Conservation (phyloP, 2,113 vertebrate species). For the Tyrannus savana region DNA sequence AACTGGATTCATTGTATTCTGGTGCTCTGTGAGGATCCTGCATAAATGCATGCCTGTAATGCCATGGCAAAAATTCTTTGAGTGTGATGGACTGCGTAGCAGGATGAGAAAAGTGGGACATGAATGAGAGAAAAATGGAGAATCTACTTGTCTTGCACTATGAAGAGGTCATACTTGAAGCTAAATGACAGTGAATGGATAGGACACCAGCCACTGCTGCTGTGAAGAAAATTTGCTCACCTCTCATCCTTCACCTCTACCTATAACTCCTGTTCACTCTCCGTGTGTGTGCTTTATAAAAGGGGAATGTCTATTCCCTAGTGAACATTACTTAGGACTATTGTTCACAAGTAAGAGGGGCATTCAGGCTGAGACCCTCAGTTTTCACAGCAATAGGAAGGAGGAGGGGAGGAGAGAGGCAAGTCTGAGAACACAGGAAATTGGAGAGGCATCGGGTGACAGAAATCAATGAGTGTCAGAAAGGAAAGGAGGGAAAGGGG, state of each 20-base stretch:
- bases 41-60: neutral
- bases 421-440: neutral
- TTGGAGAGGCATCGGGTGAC: neutral
- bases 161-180: neutral
- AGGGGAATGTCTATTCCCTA: neutral
- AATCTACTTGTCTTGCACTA: neutral
- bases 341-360: neutral
- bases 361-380: neutral
- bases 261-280: neutral
- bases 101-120: neutral
- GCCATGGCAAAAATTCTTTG: neutral
- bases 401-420: neutral
- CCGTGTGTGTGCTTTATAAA: neutral
- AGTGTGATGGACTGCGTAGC: neutral
- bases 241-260: neutral
- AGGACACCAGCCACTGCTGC: neutral
- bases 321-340: neutral
- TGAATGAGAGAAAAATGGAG: neutral
- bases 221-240: neutral
- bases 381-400: neutral
- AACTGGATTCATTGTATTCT: neutral
- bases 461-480: neutral
- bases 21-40: neutral
- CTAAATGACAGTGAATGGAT: neutral
- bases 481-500: neutral